Conservation (phyloP, 2,113 vertebrate genomes). For the Etheostoma cragini region DNA sequence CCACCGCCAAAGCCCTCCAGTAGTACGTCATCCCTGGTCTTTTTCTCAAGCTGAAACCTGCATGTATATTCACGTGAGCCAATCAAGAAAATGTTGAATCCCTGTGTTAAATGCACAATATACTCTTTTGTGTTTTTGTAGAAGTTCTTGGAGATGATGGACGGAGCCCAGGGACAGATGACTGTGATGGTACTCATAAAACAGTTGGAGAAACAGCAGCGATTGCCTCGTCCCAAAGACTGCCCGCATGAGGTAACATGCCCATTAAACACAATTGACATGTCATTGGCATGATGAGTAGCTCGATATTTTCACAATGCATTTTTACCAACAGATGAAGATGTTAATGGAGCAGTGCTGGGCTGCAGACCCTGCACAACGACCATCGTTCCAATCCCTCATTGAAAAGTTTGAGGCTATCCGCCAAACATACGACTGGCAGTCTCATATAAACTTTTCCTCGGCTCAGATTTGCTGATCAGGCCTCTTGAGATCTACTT, state of each 20-base stretch:
- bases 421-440: slow-evolving; percentile 65
- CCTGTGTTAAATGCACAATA: neutral
- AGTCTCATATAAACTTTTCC: slow-evolving; percentile 69
- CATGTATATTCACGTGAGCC: neutral
- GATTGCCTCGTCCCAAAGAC: slow-evolving; percentile 86
- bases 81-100: neutral
- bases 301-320: neutral
- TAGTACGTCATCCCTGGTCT: slow-evolving; percentile 73
- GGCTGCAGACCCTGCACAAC: slow-evolving; percentile 82
- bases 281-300: neutral
- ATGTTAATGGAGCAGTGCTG: slow-evolving; percentile 90
- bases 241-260: slow-evolving; percentile 88
- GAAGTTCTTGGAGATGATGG: slow-evolving; percentile 90
- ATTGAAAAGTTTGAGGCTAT: slow-evolving; percentile 79
- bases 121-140: slow-evolving; percentile 55
- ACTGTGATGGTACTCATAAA: slow-evolving; percentile 85
- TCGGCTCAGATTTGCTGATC: slow-evolving; percentile 74
- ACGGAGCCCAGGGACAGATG: slow-evolving; percentile 84
- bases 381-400: slow-evolving; percentile 87
- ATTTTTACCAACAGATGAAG: slow-evolving; percentile 67
- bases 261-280: neutral
- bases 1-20: slow-evolving; percentile 85
- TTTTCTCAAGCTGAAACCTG: neutral
- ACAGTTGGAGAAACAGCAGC: slow-evolving; percentile 84
- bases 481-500: slow-evolving; percentile 10